A percentile compares a stretch with the other conserved stretches of the same genome.
Conservation (phyloP, 2,888 invertebrate species). For the Girardia tigrina region DNA sequence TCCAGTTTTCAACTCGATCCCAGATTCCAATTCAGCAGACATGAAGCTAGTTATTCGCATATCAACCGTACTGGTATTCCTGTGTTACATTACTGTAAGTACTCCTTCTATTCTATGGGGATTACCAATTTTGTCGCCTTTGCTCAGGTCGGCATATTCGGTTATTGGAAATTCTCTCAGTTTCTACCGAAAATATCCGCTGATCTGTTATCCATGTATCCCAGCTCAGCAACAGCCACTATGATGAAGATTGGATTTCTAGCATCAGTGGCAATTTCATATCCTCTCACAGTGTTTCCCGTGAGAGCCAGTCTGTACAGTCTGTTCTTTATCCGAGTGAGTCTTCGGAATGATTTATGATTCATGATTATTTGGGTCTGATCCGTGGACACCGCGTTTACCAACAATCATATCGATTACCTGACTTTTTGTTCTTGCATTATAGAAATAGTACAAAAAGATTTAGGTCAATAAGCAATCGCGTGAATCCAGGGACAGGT, state of each 20-base stretch:
- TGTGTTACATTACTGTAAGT: slow-evolving; percentile 61
- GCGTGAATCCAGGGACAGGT: too few relatives aligned
- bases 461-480: too few relatives aligned
- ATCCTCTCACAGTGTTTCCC: slow-evolving; percentile 88
- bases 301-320: slow-evolving; percentile 83
- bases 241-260: slow-evolving; percentile 85
- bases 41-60: slow-evolving; percentile 73
- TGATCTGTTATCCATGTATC: slow-evolving; percentile 74
- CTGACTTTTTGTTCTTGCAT: too few relatives aligned
- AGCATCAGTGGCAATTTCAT: slow-evolving; percentile 81
- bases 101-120: not conserved
- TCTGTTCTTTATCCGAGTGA: slow-evolving; percentile 68
- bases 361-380: too few relatives aligned
- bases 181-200: slow-evolving; percentile 56
- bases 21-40: slow-evolving; percentile 70
- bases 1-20: slow-evolving; percentile 76
- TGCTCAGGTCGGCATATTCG: slow-evolving; percentile 77
- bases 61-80: slow-evolving; percentile 77
- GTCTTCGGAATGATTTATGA: too few relatives aligned
- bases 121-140: too few relatives aligned
- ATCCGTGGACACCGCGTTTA: too few relatives aligned
- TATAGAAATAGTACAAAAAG: too few relatives aligned
- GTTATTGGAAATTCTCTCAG: slow-evolving; percentile 70
- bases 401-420: too few relatives aligned
- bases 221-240: slow-evolving; percentile 65